Evolutionary conservation across 2,888 invertebrate species (phyloP).

Genomic region (Ectropis crepuscularia): DNA sequence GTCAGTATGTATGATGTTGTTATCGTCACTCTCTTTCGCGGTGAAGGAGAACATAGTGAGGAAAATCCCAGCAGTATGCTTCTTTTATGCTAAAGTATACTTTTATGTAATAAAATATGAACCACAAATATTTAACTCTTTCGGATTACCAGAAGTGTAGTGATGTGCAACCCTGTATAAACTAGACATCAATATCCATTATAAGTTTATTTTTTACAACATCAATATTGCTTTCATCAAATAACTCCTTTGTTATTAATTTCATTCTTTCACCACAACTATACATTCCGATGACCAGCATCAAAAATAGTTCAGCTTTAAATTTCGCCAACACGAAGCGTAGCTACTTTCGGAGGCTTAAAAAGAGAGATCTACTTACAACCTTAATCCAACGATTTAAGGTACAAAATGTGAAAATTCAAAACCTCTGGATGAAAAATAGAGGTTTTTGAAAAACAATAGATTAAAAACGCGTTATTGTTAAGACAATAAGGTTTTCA

Average conservation of each 20-base stretch:
- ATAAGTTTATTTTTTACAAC: constrained; percentile 6
- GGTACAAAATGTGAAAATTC: constrained; percentile 19
- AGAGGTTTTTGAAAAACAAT: background rate
- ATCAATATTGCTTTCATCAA: constrained; percentile 5
- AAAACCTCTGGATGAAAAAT: background rate
- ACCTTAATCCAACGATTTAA: constrained; percentile 16
- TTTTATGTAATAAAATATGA: too few relatives aligned
- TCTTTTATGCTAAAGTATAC: too few relatives aligned
- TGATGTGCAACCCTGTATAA: too few relatives aligned
- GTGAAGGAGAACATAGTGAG: too few relatives aligned
- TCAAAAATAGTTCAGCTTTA: constrained; percentile 33
- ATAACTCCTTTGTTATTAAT: constrained; percentile 2
- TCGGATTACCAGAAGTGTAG: too few relatives aligned
- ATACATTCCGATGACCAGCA: constrained; percentile 35
- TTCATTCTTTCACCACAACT: constrained; percentile 20
- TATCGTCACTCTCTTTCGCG: too few relatives aligned
- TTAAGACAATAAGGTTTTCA: constrained; percentile 14
- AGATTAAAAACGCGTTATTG: constrained; percentile 16
- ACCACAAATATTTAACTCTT: too few relatives aligned
- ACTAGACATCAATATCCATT: background rate
- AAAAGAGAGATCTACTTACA: constrained; percentile 30
- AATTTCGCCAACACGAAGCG: constrained; percentile 20
- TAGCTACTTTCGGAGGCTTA: constrained; percentile 19
- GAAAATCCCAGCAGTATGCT: too few relatives aligned
- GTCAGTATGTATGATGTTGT: too few relatives aligned